A percentile compares a stretch with the other conserved stretches of the same genome.
phyloP scores from a whole-genome alignment of 2,797 vertebrate genomes.

The Siniperca undulata region DNA sequence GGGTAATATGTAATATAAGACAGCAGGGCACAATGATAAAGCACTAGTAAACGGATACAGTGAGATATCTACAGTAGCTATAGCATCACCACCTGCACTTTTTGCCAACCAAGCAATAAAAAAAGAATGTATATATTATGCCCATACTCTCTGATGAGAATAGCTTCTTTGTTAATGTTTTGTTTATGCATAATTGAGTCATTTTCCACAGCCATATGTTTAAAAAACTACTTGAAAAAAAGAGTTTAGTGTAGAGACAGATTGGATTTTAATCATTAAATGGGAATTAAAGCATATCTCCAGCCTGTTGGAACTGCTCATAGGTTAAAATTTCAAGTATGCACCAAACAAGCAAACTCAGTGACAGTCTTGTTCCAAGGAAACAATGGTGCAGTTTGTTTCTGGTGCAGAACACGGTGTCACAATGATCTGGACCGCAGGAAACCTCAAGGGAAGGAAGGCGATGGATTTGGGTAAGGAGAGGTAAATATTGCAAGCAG shows the following conservation, averaged over 20 bases:
- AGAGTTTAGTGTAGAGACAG: slow-evolving; percentile 24
- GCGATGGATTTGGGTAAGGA: slow-evolving; percentile 44
- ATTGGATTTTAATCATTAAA: slow-evolving; percentile 59
- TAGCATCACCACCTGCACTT: slow-evolving; percentile 50
- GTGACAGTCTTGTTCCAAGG: slow-evolving; percentile 19
- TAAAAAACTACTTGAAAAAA: slow-evolving; percentile 34
- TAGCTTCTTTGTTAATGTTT: slow-evolving; percentile 41
- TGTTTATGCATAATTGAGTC: slow-evolving; percentile 39
- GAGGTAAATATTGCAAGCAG: slow-evolving; percentile 13
- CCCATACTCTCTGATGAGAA: slow-evolving; percentile 19
- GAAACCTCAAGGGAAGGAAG: slow-evolving; percentile 21
- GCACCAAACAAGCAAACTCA: slow-evolving; percentile 23
- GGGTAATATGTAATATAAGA: slow-evolving; percentile 58
- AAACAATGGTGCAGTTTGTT: slow-evolving; percentile 42
- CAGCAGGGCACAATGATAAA: slow-evolving; percentile 64
- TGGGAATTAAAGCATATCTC: slow-evolving; percentile 32
- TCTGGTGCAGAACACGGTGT: slow-evolving; percentile 39
- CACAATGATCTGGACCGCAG: slow-evolving; percentile 45
- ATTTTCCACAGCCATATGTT: slow-evolving; percentile 39
- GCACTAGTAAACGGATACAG: slow-evolving; percentile 49
- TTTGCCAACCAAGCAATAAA: slow-evolving; percentile 48
- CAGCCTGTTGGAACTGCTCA: slow-evolving; percentile 36
- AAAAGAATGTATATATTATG: slow-evolving; percentile 11
- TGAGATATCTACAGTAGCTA: slow-evolving; percentile 35
- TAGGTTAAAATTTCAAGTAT: slow-evolving; percentile 27